Evolutionary conservation across 2,797 vertebrate species (phyloP), one percentile per base, ranked within the genome.

Genomic region (Lateolabrax maculatus): DNA sequence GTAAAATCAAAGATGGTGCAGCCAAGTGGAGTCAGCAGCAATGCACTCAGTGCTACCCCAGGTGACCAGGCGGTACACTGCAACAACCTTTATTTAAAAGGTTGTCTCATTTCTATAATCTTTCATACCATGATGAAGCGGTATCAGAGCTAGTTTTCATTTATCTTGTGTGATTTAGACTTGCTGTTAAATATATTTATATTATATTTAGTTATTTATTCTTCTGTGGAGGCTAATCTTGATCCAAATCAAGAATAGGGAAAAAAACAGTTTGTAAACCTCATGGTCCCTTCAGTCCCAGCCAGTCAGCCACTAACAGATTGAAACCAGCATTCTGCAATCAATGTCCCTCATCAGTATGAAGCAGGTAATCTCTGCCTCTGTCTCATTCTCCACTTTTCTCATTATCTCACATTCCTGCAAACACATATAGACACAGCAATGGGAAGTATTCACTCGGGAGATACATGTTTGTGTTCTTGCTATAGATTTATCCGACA

Each of bases 271-370:
- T 49, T 63, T 55, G 23, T 44, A 37, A 25, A 64, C 11, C 18
- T 62, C 13, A 5, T 11, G 56, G 34, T 62, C 18, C 71, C 16
- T 49, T 75, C 68, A 31, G 75, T 52, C 48, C 25, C 52, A 48
- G 31, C 56, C 36, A 3, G 62, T 71, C 77, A 79, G 34, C 70
- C 58, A n/a, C 43, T 1, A 37, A 58, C 27, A 72, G 70, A 77
- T 23, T 56, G 18, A 49, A 68, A 53, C 27, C 15, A 63, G 55
- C 57, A 27, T n/a, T 37, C 23, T 58, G 41, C 5, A 43, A 86
- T 82, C 84, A 51, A 62, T 71, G 57, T 48, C 43, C 52, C 75
- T 82, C 75, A 89, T 90, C 75, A 79, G 80, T 71, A 85, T 85
- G 81, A 34, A 82, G 57, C 55, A 76, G 63, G 15, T 74, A 62